Percentiles rank a stretch among this genome's conserved stretches.
phyloP scores from a whole-genome alignment of 2,797 vertebrate species.

The Rhyacichthys aspro region DNA sequence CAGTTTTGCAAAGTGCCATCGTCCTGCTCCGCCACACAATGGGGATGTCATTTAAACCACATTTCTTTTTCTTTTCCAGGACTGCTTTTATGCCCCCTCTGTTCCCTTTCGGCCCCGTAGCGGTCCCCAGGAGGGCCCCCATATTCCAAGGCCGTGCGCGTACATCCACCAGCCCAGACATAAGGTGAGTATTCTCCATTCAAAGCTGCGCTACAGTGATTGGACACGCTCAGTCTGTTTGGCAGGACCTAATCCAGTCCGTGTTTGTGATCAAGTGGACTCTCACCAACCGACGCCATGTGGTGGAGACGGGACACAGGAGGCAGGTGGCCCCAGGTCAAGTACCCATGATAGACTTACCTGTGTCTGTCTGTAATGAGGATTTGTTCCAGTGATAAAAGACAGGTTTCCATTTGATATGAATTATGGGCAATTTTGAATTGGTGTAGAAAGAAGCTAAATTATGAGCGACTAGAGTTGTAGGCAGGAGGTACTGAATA shows the following conservation, averaged over 20 bases:
- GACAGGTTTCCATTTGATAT: too few relatives aligned
- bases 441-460: background rate
- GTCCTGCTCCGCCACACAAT: constrained; percentile 76
- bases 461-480: too few relatives aligned
- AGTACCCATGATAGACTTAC: constrained; percentile 42
- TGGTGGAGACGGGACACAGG: constrained; percentile 31
- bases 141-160: constrained; percentile 25
- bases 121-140: constrained; percentile 65
- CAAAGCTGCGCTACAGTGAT: constrained; percentile 70
- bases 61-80: constrained; percentile 71
- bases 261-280: constrained; percentile 76
- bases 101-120: constrained; percentile 52
- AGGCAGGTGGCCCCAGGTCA: constrained; percentile 70
- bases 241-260: constrained; percentile 77
- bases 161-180: constrained; percentile 61
- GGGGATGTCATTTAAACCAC: constrained; percentile 80
- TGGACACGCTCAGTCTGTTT: constrained; percentile 78
- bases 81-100: constrained; percentile 55
- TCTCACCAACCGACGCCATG: constrained; percentile 56
- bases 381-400: too few relatives aligned
- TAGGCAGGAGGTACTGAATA: too few relatives aligned
- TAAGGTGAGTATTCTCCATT: constrained; percentile 74
- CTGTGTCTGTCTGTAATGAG: constrained; percentile 23
- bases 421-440: too few relatives aligned
- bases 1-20: constrained; percentile 87